phyloP scores from a whole-genome alignment of 2,888 invertebrate genomes.

The Patella caerulea region DNA sequence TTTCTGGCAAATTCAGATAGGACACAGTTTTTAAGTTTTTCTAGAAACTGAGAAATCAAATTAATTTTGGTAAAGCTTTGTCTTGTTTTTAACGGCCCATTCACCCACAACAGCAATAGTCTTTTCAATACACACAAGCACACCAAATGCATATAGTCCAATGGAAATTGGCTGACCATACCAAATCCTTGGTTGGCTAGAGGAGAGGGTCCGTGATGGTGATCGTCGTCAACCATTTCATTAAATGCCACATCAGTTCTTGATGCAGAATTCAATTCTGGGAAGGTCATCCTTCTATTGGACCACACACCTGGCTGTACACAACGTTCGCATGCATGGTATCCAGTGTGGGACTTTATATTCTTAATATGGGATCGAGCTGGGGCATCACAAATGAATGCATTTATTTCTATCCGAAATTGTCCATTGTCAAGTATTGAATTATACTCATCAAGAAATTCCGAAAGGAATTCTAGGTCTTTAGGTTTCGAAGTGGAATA shows the following conservation, averaged over 20 bases:
- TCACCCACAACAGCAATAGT: conserved; percentile 34
- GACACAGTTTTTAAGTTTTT: conserved; percentile 25
- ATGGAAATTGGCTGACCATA: conserved; percentile 41
- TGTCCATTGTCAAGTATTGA: not conserved
- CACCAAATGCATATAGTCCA: conserved; percentile 45
- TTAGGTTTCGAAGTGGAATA: conserved; percentile 28
- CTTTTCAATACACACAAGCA: conserved; percentile 49
- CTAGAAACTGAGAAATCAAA: conserved; percentile 35
- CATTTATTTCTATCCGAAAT: not conserved
- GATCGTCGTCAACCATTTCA: conserved; percentile 33
- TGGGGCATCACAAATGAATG: conserved; percentile 39
- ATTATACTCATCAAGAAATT: conserved; percentile 24
- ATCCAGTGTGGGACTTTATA: conserved; percentile 30
- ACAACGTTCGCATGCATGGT: conserved; percentile 29
- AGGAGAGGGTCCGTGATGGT: conserved; percentile 36
- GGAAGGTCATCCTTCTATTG: conserved; percentile 23
- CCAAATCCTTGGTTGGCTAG: conserved; percentile 30
- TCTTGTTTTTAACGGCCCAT: conserved; percentile 27
- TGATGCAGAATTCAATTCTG: not conserved
- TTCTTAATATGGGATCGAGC: conserved; percentile 33
- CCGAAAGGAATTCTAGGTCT: conserved; percentile 22
- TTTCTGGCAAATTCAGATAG: conserved; percentile 49
- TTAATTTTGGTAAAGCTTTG: not conserved
- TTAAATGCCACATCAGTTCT: conserved; percentile 29
- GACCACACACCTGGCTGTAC: not conserved